Conservation (phyloP, 2,888 invertebrate genomes). For the Mythimna pallens region DNA sequence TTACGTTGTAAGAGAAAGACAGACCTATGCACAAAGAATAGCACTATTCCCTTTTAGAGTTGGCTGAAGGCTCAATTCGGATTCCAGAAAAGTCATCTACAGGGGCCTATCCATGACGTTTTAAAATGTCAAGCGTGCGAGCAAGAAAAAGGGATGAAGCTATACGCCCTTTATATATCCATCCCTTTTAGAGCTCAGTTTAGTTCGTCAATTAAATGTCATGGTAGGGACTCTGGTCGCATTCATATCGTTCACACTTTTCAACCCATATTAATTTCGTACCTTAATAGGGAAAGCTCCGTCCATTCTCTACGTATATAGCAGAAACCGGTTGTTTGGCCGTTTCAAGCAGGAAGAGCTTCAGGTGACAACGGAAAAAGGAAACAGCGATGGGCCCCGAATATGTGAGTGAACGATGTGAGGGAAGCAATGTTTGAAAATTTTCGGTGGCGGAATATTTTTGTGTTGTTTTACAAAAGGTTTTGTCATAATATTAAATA, state of each 20-base stretch:
- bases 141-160: too few species aligned
- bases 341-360: conserved; percentile 24
- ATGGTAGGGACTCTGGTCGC: neutral
- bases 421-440: neutral
- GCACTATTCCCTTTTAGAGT: too few species aligned
- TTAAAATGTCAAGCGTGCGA: too few species aligned
- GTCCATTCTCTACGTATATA: neutral
- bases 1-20: too few species aligned
- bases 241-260: neutral
- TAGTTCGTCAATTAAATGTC: too few species aligned
- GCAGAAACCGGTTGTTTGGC: conserved; percentile 8
- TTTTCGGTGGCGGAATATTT: conserved; percentile 8
- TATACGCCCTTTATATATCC: too few species aligned
- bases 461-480: neutral
- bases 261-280: too few species aligned
- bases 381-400: conserved; percentile 21
- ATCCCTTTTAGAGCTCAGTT: too few species aligned
- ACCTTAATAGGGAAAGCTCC: neutral
- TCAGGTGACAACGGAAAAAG: conserved; percentile 10
- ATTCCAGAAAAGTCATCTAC: too few species aligned
- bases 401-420: conserved; percentile 12
- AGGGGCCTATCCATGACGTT: too few species aligned
- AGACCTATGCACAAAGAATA: too few species aligned
- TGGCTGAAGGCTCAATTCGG: too few species aligned
- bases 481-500: neutral